Evolutionary conservation across 1,140 invertebrate genomes (phyloP).

Genomic region (Drosophila rhopaloa): DNA sequence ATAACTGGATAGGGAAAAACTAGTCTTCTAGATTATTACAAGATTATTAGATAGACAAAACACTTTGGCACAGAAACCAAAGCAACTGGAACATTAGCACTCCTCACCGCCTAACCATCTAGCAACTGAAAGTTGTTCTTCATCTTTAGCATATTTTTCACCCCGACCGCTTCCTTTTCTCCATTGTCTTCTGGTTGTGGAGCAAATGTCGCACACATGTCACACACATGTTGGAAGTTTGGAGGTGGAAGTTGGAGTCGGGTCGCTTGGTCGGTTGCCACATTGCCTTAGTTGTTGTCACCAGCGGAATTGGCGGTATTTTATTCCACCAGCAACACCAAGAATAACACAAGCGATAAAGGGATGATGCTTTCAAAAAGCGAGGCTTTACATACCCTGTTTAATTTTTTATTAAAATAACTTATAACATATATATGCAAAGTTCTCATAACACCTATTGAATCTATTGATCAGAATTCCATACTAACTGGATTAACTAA

Average conservation of each 20-base stretch:
- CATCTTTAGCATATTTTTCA: conserved; percentile 36
- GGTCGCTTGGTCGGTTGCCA: conserved; percentile 50
- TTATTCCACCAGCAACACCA: conserved; percentile 44
- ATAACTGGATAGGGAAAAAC: conserved; percentile 27
- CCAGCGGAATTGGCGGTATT: conserved; percentile 71
- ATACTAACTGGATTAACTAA: too few relatives aligned
- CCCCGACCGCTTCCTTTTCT: not conserved
- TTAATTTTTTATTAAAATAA: not conserved
- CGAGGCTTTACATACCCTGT: not conserved
- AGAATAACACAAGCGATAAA: conserved; percentile 22
- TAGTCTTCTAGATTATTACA: conserved; percentile 63
- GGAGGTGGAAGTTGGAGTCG: conserved; percentile 15
- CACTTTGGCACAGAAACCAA: conserved; percentile 80
- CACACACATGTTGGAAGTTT: conserved; percentile 37
- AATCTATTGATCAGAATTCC: too few relatives aligned
- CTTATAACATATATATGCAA: too few relatives aligned
- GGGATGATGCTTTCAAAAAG: not conserved
- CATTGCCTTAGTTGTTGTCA: conserved; percentile 60
- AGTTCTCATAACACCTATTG: too few relatives aligned
- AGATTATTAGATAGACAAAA: conserved; percentile 81
- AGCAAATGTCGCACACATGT: conserved; percentile 76
- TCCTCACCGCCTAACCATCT: conserved; percentile 18
- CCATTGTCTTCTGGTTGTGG: conserved; percentile 53
- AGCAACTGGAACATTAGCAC: conserved; percentile 81
- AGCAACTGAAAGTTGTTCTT: conserved; percentile 24